phyloP scores from a whole-genome alignment of 1,140 invertebrate genomes.

The Armadillidium nasatum region DNA sequence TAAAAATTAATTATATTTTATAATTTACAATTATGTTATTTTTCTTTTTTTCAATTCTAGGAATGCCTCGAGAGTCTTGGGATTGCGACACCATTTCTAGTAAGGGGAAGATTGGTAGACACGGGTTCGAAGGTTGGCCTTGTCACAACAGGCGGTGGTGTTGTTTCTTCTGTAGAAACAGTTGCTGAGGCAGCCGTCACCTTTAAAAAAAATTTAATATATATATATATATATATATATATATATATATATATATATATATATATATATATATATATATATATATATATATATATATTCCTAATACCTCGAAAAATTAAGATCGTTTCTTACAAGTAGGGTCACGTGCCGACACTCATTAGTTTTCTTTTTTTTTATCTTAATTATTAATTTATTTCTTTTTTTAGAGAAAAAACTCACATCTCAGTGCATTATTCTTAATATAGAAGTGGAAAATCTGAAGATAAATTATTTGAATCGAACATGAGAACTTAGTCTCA shows the following conservation, averaged over 20 bases:
- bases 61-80: not conserved
- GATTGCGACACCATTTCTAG: not conserved
- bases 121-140: not conserved
- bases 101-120: not conserved
- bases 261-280: not conserved
- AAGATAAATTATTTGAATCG: no score
- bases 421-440: no score
- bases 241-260: constrained; percentile 3
- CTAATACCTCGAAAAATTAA: no score
- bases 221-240: constrained; percentile 14
- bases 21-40: no score
- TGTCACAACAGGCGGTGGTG: not conserved
- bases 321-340: no score
- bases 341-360: no score
- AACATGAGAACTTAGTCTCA: no score
- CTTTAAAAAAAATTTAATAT: not conserved
- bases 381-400: no score
- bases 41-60: not conserved
- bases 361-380: no score
- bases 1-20: no score
- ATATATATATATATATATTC: not conserved
- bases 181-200: not conserved
- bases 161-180: not conserved
- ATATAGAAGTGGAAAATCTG: no score
- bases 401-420: no score